Base-by-base conservation (phyloP, 1,140 invertebrate genomes). In the Apis florea region DNA sequence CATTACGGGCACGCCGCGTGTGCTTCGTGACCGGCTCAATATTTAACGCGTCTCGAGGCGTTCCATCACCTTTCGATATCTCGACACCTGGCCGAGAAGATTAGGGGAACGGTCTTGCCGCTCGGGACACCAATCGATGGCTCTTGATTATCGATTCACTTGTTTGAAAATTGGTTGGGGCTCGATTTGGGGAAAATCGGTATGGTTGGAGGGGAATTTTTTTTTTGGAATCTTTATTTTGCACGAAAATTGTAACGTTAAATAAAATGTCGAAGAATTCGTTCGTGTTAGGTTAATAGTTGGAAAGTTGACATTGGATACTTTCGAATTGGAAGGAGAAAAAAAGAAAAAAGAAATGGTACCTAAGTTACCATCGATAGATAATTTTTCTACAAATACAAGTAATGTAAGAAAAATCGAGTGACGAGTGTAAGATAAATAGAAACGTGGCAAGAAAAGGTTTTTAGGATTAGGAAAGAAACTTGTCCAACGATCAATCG, bases 1-100 rank as follows among this genome's bases (percentile, higher is more conserved):
- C 90, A 90, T 92, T 92, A 90, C 89, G 75, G 88, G 75, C 59
- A 51, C 74, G 72, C 70, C 24, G 70, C 51, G 82, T 79, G 80
- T 83, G 83, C 72, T 82, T 82, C 82, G 72, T 69, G 87, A 84
- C 81, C 87, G 83, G 85, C 78, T 89, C 90, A 84, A 92, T 93
- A 92, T 92, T 93, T 93, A 93, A 92, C 89, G 87, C 85, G 85
- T 88, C 88, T 88, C 88, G 83, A 54, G 81, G 61, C 87, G 82
- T 87, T 93, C 86, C 86, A 92, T 93, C 92, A 92, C 89, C 86
- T 88, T 73, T 90, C 88, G 89, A 92, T 92, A 88, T 89, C 89
- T 88, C 77, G 79, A 64, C 73, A 81, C 73, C 73, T 71, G 74
- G 81, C 26, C 40, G n/a, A 15, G 8, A 19, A 77, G 63, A 84